Conservation (phyloP, 2,113 vertebrate species). For the Antechinus flavipes region DNA sequence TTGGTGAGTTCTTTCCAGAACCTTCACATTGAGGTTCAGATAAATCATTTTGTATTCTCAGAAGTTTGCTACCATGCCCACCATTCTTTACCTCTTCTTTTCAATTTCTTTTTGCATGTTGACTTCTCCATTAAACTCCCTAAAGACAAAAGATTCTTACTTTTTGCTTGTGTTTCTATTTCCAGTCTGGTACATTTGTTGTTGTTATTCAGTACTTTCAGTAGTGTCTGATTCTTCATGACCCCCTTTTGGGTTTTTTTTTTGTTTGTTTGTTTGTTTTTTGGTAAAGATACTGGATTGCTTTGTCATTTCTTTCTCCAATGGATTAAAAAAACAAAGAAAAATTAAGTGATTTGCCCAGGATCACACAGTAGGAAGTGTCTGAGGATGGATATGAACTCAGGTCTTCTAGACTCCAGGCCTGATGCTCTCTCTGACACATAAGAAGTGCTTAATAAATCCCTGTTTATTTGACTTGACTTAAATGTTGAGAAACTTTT, state of each 20-base stretch:
- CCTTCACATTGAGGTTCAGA: not conserved
- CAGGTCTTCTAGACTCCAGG: not conserved
- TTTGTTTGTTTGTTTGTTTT: too few species aligned
- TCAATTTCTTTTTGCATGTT: not conserved
- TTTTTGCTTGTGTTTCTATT: not conserved
- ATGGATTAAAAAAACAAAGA: not conserved
- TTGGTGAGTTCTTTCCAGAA: not conserved
- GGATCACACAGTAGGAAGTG: not conserved
- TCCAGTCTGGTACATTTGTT: too few species aligned
- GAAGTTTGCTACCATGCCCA: not conserved
- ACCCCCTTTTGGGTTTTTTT: not conserved
- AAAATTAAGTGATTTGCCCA: not conserved
- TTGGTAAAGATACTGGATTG: not conserved
- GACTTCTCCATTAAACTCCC: not conserved
- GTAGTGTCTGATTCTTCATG: not conserved
- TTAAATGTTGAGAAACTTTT: not conserved
- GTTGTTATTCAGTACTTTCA: too few species aligned
- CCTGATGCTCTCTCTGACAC: not conserved
- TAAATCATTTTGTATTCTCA: not conserved
- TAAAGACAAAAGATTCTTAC: not conserved
- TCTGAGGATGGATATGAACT: not conserved
- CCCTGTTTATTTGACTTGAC: not conserved
- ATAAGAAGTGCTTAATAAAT: not conserved
- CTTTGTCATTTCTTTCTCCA: not conserved
- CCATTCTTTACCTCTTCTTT: not conserved